These are phyloP conservation scores for Ricordea florida DNA, from an alignment of 92 coral and sea anemone genomes.

Conservation along the genomic window DNA sequence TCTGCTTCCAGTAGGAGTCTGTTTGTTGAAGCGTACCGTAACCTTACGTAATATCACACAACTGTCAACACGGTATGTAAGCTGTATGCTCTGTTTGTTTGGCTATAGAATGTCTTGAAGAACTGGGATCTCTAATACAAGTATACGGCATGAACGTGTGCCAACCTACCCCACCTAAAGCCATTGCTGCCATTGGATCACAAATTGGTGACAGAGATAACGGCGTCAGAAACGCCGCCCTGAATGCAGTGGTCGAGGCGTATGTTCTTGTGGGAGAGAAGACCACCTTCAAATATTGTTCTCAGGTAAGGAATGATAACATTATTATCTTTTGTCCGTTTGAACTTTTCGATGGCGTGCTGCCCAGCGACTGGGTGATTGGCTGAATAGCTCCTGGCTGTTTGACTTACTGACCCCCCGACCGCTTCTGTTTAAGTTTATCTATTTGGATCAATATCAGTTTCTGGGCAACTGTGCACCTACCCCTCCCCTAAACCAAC, in stretches of 20 bases:
- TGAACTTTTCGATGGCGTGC: neutral
- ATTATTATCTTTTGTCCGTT: neutral
- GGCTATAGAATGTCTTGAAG: constrained; percentile 87
- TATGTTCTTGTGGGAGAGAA: constrained; percentile 93
- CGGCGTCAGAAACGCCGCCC: constrained; percentile 95
- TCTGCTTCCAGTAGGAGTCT: too few relatives aligned
- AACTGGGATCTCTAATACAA: constrained; percentile 88
- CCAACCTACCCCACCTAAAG: constrained; percentile 94
- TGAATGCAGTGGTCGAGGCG: constrained; percentile 95
- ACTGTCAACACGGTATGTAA: too few relatives aligned
- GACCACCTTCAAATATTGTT: constrained; percentile 25
- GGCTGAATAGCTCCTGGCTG: too few relatives aligned
- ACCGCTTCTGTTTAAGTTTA: too few relatives aligned
- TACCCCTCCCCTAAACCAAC: too few relatives aligned
- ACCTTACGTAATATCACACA: too few relatives aligned
- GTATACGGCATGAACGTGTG: constrained; percentile 97
- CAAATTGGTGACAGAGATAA: constrained; percentile 99
- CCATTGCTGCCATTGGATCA: constrained; percentile 86
- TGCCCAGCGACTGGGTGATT: neutral
- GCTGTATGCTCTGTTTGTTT: neutral
- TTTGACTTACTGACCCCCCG: too few relatives aligned
- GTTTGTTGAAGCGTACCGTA: too few relatives aligned
- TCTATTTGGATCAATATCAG: too few relatives aligned
- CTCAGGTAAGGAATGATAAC: neutral
- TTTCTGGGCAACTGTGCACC: too few relatives aligned